Conservation (phyloP, 2,797 vertebrate species). For the Salarias fasciatus region DNA sequence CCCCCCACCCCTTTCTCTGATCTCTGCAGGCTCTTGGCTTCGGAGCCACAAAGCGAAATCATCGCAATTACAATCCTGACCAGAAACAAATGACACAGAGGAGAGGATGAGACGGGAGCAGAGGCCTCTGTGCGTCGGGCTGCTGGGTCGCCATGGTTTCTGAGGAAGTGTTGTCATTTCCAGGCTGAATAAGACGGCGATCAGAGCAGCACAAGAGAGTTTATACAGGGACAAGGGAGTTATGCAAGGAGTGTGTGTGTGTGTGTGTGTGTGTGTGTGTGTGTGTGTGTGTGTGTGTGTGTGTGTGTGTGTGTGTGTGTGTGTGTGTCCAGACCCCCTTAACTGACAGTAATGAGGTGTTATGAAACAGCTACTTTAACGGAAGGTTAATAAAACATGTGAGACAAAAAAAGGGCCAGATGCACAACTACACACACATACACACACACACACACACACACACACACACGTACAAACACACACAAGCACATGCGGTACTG, state of each 20-base stretch:
- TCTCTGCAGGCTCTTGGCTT: conserved; percentile 58
- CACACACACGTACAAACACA: too few relatives aligned
- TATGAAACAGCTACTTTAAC: conserved; percentile 28
- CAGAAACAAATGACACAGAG: conserved; percentile 60
- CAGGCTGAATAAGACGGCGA: conserved; percentile 27
- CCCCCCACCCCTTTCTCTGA: conserved; percentile 37
- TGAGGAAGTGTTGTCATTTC: conserved; percentile 37
- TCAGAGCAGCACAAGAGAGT: conserved; percentile 10
- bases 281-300: conserved; percentile 5
- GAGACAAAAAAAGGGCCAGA: conserved; percentile 10
- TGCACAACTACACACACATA: background rate
- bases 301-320: conserved; percentile 15
- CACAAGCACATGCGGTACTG: too few relatives aligned
- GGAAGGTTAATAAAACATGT: conserved; percentile 36
- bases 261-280: too few relatives aligned
- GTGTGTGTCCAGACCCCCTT: conserved; percentile 4
- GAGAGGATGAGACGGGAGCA: background rate
- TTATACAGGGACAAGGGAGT: conserved; percentile 7
- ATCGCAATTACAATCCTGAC: conserved; percentile 52
- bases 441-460: too few relatives aligned
- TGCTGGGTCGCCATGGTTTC: conserved; percentile 61
- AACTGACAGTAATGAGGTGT: conserved; percentile 29
- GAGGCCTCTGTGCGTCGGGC: conserved; percentile 10
- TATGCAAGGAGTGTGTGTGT: conserved; percentile 8
- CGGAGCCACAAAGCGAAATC: conserved; percentile 51